These are phyloP conservation scores for Heterodera schachtii DNA, from an alignment of 1,140 invertebrate genomes.

Conservation along the genomic window DNA sequence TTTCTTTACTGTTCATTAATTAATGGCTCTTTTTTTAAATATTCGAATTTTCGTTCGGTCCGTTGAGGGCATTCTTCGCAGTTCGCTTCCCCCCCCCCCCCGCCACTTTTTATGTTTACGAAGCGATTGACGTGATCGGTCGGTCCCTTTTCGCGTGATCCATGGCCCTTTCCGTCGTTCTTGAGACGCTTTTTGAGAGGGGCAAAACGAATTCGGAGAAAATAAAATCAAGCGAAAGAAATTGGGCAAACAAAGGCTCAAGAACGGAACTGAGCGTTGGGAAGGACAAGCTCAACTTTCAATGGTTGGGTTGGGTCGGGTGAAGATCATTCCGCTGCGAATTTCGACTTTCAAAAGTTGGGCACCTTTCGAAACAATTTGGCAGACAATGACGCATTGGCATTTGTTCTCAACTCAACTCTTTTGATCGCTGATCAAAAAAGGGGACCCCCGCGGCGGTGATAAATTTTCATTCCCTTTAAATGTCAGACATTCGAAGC, in stretches of 20 bases:
- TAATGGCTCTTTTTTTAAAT: no score
- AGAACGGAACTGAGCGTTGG: not conserved
- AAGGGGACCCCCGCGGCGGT: no score
- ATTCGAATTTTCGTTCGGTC: no score
- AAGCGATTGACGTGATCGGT: slow-evolving; percentile 2
- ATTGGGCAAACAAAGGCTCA: slow-evolving; percentile 10
- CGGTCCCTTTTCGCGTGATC: not conserved
- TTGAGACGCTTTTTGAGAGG: slow-evolving; percentile 11
- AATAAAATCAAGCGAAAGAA: slow-evolving; percentile 14
- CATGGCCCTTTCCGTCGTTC: slow-evolving; percentile 6
- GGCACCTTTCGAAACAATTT: not conserved
- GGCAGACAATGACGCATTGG: not conserved
- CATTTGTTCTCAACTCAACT: not conserved
- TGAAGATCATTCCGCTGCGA: not conserved
- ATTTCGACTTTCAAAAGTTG: not conserved
- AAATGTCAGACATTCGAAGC: not conserved
- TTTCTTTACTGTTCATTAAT: no score
- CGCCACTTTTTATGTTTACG: not conserved
- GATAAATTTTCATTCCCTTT: not conserved
- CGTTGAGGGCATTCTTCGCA: no score
- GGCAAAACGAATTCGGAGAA: not conserved
- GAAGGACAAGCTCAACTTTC: not conserved
- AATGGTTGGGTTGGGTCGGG: not conserved
- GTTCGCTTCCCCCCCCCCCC: no score
- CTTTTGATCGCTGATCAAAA: not conserved